These are phyloP conservation scores for Ormia ochracea DNA, from an alignment of 2,888 invertebrate genomes.

Conservation along the genomic window DNA sequence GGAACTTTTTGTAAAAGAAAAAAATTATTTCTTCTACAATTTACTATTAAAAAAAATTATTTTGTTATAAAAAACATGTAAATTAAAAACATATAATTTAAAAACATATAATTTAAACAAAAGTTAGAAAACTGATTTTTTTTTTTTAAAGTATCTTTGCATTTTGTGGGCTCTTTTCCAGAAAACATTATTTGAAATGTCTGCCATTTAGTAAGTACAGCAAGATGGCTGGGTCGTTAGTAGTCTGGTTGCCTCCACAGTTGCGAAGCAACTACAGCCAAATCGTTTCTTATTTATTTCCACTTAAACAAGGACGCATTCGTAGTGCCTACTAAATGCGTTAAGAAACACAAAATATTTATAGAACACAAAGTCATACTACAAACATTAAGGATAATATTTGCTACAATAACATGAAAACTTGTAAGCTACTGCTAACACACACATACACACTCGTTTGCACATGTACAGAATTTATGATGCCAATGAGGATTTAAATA, in stretches of 20 bases:
- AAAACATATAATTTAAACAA: too few relatives aligned
- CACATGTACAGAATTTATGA: neutral
- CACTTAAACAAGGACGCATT: constrained; percentile 33
- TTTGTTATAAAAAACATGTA: too few relatives aligned
- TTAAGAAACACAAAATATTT: constrained; percentile 3
- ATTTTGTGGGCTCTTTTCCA: too few relatives aligned
- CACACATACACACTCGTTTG: too few relatives aligned
- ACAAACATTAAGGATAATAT: neutral
- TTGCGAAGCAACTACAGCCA: neutral
- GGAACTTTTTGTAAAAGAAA: too few relatives aligned
- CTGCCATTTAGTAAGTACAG: neutral
- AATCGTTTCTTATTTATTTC: constrained; percentile 4
- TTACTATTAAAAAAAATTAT: too few relatives aligned
- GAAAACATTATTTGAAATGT: neutral
- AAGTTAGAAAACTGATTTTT: too few relatives aligned
- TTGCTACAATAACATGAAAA: neutral
- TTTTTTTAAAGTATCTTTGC: too few relatives aligned
- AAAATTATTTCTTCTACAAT: too few relatives aligned
- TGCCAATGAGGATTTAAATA: constrained; percentile 36
- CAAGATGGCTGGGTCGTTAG: neutral
- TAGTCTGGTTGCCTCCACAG: constrained; percentile 1
- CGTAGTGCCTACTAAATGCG: constrained; percentile 9
- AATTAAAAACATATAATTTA: too few relatives aligned
- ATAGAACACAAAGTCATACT: neutral
- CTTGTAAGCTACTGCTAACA: too few relatives aligned